Conservation (phyloP, 2,113 vertebrate species). For the Myodes glareolus region DNA sequence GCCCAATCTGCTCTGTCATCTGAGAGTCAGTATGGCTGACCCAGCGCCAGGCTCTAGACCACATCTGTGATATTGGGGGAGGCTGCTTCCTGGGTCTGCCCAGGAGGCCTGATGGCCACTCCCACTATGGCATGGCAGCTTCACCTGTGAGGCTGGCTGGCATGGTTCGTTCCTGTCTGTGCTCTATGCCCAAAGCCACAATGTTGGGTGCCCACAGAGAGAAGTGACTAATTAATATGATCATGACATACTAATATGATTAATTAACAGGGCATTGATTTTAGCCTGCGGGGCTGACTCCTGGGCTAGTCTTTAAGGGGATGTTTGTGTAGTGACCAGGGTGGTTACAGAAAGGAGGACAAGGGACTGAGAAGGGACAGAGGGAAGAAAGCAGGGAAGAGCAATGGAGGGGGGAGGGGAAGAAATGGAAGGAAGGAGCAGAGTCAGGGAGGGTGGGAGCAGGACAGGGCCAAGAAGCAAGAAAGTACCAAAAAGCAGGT, state of each 20-base stretch:
- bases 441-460: background rate
- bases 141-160: background rate
- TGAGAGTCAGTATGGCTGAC: background rate
- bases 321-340: background rate
- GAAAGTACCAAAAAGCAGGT: background rate
- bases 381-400: rapidly evolving
- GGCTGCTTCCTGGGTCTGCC: background rate
- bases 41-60: background rate
- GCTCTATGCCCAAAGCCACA: background rate
- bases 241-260: background rate
- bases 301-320: background rate
- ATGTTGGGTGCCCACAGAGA: background rate
- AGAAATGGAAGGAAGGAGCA: no score
- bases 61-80: background rate
- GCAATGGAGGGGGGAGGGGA: background rate
- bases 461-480: background rate
- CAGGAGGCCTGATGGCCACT: rapidly evolving
- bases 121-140: background rate
- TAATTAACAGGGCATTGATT: rapidly evolving
- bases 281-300: background rate
- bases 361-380: background rate
- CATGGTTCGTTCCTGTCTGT: background rate
- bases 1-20: background rate
- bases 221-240: background rate
- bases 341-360: background rate